Conservation (phyloP, 2,113 vertebrate genomes). For the Prietella phreatophila region DNA sequence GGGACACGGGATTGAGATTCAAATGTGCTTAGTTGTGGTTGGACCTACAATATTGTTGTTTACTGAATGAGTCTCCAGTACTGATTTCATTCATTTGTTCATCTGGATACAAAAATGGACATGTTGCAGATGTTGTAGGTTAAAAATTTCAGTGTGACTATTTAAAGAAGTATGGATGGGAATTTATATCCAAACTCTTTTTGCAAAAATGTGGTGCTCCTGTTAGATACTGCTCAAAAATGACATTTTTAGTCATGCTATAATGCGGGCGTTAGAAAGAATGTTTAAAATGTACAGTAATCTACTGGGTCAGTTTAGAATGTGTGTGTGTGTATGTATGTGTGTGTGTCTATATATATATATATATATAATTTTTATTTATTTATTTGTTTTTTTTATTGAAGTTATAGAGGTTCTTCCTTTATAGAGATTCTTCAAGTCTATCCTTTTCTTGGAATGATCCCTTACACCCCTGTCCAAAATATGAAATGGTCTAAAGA, state of each 20-base stretch:
- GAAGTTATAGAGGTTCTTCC: neutral
- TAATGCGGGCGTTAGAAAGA: neutral
- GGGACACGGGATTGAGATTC: neutral
- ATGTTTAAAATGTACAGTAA: neutral
- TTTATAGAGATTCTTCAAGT: neutral
- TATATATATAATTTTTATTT: too few species aligned
- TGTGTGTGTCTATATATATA: neutral
- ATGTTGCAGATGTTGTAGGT: neutral
- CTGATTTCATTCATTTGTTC: neutral
- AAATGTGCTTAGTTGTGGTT: constrained; percentile 9
- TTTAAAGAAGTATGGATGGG: neutral
- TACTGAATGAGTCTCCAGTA: neutral
- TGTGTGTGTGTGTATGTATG: too few species aligned
- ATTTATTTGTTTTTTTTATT: neutral
- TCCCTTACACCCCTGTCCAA: neutral
- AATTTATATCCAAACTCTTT: neutral
- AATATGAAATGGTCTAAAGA: neutral
- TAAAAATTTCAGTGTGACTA: neutral
- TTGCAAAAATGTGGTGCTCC: neutral
- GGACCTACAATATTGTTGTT: constrained; percentile 17
- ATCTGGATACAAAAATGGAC: neutral
- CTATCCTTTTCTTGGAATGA: neutral
- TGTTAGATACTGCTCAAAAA: neutral
- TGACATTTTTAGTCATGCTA: neutral
- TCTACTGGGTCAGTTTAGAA: neutral